Evolutionary conservation across 2,797 vertebrate species (phyloP).

Genomic region (Decapterus maruadsi): DNA sequence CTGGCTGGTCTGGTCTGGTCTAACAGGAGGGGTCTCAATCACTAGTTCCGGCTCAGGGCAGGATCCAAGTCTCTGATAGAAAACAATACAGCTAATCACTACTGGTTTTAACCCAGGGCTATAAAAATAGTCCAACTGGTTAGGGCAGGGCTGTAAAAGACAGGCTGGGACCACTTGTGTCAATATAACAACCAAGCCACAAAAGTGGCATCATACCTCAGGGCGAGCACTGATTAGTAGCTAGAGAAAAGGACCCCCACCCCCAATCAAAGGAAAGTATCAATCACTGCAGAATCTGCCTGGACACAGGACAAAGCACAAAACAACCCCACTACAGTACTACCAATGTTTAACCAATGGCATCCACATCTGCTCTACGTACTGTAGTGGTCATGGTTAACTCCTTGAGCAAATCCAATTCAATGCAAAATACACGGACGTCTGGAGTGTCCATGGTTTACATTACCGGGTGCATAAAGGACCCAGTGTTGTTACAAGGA

Average conservation of each 20-base stretch:
- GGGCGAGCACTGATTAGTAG: constrained; percentile 27
- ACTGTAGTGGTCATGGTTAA: not conserved
- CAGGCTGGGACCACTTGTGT: constrained; percentile 65
- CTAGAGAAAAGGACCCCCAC: constrained; percentile 12
- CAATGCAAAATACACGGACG: not conserved
- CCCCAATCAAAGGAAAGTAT: constrained; percentile 6
- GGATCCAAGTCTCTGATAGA: constrained; percentile 44
- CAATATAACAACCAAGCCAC: constrained; percentile 67
- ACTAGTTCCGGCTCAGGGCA: constrained; percentile 49
- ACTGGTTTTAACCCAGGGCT: constrained; percentile 43
- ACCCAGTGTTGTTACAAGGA: not conserved
- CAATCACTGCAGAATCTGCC: not conserved
- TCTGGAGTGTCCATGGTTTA: not conserved
- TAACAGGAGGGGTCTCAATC: constrained; percentile 40
- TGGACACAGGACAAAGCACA: not conserved
- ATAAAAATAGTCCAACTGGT: constrained; percentile 66
- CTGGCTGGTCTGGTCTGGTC: constrained; percentile 16
- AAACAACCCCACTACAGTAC: not conserved
- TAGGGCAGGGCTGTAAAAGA: constrained; percentile 64
- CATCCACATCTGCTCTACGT: not conserved
- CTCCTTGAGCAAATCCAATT: constrained; percentile 19
- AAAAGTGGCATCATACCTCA: constrained; percentile 45
- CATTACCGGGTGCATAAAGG: not conserved
- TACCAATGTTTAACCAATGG: not conserved
- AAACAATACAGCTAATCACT: constrained; percentile 54